Evolutionary conservation across 92 coral and sea anemone genomes (phyloP), one percentile per base, ranked within the genome.

Genomic region (Phenganax subtilis): DNA sequence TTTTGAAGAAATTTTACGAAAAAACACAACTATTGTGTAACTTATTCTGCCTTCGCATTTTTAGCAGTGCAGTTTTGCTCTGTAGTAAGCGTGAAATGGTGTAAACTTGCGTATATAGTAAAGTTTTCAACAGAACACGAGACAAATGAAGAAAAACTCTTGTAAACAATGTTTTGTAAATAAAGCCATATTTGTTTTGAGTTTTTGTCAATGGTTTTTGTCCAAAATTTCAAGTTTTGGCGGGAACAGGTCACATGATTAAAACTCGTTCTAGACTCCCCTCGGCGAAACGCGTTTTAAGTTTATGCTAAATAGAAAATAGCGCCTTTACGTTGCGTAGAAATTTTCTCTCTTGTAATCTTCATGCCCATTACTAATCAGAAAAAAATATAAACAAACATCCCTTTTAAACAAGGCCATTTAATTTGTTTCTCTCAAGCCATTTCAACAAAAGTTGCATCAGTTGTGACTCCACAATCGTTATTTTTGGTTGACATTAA

Each of bases 401-500:
- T 5, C 47, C 2, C 47, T 37, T 37, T 37, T 37, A 37, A 37
- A 1, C 47, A 37, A 37, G 65, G 3, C 25, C 2, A 14, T 59
- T 59, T 59, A 14, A 14, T 59, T 14, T 59, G 25, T 59, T 71
- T 20, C 10, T 16, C 37, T 72, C 74, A 92, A 51, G 87, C 90
- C 72, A 93, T 77, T 60, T 85, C 65, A 55, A 93, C 98, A 79
- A 89, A 93, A 16, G 98, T 91, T 9, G 98, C 97, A 84, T 91
- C 98, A 12, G 98, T 93, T 7, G 98, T 96, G 37, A 93, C 98
- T 7, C 98, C 98, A 60, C 98, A 93, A 84, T 93, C 91, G 75
- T 93, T 93, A 69, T 91, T 90, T 75, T 91, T 93, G 82, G 89
- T 96, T 28, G 98, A 93, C 98, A 93, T 93, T 44, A 93, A 90